Percentiles rank a stretch among this genome's conserved stretches.
Conservation (phyloP, 2,113 vertebrate genomes). For the Chaetodon trifascialis region DNA sequence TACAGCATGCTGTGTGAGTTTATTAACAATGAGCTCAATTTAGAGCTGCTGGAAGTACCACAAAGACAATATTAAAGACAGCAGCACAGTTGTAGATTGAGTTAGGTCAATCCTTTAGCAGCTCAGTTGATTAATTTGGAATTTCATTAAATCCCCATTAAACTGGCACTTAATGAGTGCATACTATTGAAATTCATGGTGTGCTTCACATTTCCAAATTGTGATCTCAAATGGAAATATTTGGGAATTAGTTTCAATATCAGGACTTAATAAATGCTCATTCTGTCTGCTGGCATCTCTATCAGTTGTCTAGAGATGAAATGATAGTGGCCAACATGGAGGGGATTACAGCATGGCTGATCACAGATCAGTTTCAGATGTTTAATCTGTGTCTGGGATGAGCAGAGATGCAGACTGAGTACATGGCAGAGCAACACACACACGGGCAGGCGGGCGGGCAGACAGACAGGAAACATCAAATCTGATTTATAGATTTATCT, state of each 20-base stretch:
- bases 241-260: constrained; percentile 42
- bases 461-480: constrained; percentile 61
- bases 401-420: constrained; percentile 50
- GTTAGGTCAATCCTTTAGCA: constrained; percentile 51
- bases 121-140: constrained; percentile 65
- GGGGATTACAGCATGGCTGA: constrained; percentile 67
- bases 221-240: constrained; percentile 23
- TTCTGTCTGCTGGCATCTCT: constrained; percentile 52
- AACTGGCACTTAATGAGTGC: constrained; percentile 54
- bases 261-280: constrained; percentile 44
- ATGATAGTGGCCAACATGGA: constrained; percentile 56
- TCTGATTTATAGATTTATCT: constrained; percentile 71
- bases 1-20: constrained; percentile 36
- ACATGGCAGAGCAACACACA: constrained; percentile 24
- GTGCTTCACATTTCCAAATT: constrained; percentile 18
- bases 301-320: constrained; percentile 55
- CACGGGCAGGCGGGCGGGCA: background rate
- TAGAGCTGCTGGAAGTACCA: constrained; percentile 27
- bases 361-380: constrained; percentile 73
- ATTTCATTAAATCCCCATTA: constrained; percentile 64
- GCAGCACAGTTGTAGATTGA: constrained; percentile 31
- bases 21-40: constrained; percentile 62
- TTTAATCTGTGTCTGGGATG: constrained; percentile 72
- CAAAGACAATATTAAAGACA: constrained; percentile 49
- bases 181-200: constrained; percentile 19